Evolutionary conservation across 1,140 invertebrate species (phyloP).

Genomic region (Tetramorium simillimum): DNA sequence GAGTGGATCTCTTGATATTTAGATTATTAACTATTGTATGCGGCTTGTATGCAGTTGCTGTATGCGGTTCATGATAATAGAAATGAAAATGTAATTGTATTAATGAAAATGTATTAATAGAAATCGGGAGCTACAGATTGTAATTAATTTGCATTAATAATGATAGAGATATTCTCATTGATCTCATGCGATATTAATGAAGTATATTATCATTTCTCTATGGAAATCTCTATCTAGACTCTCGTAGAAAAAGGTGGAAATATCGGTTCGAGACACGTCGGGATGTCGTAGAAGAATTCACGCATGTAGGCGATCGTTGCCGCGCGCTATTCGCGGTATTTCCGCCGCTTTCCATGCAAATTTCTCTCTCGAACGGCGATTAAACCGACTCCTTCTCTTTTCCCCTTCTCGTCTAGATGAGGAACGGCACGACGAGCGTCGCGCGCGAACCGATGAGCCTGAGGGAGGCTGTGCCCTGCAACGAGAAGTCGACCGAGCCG

Average conservation of each 20-base stretch:
- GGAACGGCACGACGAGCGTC: constrained; percentile 7
- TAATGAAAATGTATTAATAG: background rate
- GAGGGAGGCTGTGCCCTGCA: constrained; percentile 87
- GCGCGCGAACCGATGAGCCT: constrained; percentile 74
- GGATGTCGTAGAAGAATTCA: constrained; percentile 6
- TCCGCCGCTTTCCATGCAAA: constrained; percentile 41
- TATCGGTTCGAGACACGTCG: background rate
- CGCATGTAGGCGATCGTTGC: background rate
- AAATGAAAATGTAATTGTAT: background rate
- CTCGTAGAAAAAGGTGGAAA: background rate
- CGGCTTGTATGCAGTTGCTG: background rate
- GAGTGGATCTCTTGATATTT: background rate
- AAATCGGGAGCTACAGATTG: background rate
- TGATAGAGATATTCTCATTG: background rate
- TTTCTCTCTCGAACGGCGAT: background rate
- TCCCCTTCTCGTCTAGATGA: constrained; percentile 29
- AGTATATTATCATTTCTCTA: background rate
- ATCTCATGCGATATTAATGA: background rate
- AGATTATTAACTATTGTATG: background rate
- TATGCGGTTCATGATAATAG: background rate
- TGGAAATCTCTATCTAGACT: background rate
- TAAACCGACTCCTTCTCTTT: constrained; percentile 14
- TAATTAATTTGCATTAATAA: constrained; percentile 3
- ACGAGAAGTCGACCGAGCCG: constrained; percentile 88
- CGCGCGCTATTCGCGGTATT: constrained; percentile 25